Conservation (phyloP, 2,797 vertebrate genomes). For the Melanotaenia maccullochi region DNA sequence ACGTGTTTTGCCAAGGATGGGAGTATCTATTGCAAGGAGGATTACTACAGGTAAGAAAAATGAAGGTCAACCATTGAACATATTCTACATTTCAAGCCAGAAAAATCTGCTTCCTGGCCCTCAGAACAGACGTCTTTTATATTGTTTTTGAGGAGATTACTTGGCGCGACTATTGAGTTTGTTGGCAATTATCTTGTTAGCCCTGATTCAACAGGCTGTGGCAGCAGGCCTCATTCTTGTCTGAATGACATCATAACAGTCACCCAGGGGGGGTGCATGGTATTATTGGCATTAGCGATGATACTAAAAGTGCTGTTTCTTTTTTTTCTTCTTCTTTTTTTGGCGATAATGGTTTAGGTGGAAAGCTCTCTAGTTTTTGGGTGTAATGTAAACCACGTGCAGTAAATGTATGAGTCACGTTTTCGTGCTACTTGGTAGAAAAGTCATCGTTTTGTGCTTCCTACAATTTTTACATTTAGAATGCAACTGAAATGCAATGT, state of each 20-base stretch:
- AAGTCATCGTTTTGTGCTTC: neutral
- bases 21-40: slow-evolving; percentile 99
- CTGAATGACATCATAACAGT: slow-evolving; percentile 23
- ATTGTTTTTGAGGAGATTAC: neutral
- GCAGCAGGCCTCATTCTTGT: slow-evolving; percentile 18
- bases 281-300: slow-evolving; percentile 10
- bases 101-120: neutral
- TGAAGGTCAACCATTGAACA: neutral
- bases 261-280: slow-evolving; percentile 10
- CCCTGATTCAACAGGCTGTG: slow-evolving; percentile 30
- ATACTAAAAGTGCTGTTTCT: slow-evolving; percentile 5
- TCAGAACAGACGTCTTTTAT: neutral
- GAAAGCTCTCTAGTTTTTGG: neutral
- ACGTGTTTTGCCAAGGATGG: slow-evolving; percentile 99
- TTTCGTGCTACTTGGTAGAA: neutral
- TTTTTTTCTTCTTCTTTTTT: neutral
- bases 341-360: slow-evolving; percentile 2
- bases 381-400: slow-evolving; percentile 9
- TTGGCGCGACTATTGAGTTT: neutral
- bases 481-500: neutral
- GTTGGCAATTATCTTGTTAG: neutral
- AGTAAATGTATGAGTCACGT: neutral
- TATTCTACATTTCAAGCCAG: neutral
- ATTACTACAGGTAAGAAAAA: slow-evolving; percentile 96
- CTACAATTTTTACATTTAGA: neutral